Conservation (phyloP, 2,888 invertebrate species). For the Ellobium chinense region DNA sequence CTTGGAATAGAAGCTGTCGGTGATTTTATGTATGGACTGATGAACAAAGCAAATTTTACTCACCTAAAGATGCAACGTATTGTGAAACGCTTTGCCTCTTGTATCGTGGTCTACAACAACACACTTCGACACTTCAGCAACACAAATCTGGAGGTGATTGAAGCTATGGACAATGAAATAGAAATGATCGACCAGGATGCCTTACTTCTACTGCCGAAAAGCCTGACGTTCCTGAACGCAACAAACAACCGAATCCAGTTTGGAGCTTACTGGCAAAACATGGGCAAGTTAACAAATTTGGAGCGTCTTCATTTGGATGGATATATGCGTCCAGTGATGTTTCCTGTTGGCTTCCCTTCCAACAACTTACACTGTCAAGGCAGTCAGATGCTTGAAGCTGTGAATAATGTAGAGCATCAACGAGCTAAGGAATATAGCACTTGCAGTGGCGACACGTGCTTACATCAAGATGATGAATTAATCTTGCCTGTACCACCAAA, state of each 20-base stretch:
- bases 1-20: conserved; percentile 35
- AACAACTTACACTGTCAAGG: background rate
- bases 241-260: conserved; percentile 39
- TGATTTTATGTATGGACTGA: conserved; percentile 32
- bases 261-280: conserved; percentile 38
- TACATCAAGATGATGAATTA: background rate
- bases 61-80: conserved; percentile 19
- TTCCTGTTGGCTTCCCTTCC: background rate
- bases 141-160: conserved; percentile 39
- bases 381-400: too few species aligned
- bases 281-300: conserved; percentile 21
- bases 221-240: conserved; percentile 12
- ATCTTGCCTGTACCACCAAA: conserved; percentile 36
- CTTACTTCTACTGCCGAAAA: conserved; percentile 33
- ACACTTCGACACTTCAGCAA: conserved; percentile 12
- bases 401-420: too few species aligned
- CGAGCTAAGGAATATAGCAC: too few species aligned
- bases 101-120: conserved; percentile 6
- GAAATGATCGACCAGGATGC: conserved; percentile 44
- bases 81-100: conserved; percentile 11
- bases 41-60: conserved; percentile 8
- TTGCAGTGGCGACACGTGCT: too few species aligned
- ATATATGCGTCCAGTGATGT: background rate
- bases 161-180: conserved; percentile 43
- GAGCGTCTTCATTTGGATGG: conserved; percentile 30